These are phyloP conservation scores for Heteractis magnifica DNA, from an alignment of 92 coral and sea anemone species.

Conservation along the genomic window DNA sequence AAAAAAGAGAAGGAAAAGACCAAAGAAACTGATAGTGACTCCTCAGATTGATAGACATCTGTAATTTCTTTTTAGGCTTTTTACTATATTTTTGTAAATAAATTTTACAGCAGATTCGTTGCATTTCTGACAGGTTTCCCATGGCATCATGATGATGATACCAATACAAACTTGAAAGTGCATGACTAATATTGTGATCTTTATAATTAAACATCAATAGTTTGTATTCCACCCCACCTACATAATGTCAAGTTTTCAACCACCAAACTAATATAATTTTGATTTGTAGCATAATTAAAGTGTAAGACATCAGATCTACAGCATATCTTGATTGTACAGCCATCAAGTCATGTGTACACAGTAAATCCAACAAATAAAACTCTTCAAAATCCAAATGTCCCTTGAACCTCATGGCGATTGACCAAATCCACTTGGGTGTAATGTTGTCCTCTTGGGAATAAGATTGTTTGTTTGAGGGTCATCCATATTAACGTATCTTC, in stretches of 20 bases:
- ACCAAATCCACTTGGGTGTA: background rate
- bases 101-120: background rate
- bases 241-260: no score
- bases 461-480: no score
- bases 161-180: no score
- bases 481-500: no score
- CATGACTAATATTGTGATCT: background rate
- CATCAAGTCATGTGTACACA: background rate
- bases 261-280: no score
- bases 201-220: no score
- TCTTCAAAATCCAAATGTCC: background rate
- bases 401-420: no score
- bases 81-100: conserved; percentile 1
- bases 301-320: no score
- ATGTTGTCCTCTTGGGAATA: no score
- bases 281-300: no score
- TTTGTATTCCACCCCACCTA: no score
- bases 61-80: background rate
- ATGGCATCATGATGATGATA: background rate
- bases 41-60: conserved; percentile 15
- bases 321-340: background rate
- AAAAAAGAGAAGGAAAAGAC: conserved; percentile 50
- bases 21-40: conserved; percentile 44
- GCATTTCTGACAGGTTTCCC: background rate
- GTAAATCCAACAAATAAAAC: background rate